Percentiles rank a stretch among this genome's conserved stretches.
Conservation (phyloP, 2,113 vertebrate species). For the Grus americana region DNA sequence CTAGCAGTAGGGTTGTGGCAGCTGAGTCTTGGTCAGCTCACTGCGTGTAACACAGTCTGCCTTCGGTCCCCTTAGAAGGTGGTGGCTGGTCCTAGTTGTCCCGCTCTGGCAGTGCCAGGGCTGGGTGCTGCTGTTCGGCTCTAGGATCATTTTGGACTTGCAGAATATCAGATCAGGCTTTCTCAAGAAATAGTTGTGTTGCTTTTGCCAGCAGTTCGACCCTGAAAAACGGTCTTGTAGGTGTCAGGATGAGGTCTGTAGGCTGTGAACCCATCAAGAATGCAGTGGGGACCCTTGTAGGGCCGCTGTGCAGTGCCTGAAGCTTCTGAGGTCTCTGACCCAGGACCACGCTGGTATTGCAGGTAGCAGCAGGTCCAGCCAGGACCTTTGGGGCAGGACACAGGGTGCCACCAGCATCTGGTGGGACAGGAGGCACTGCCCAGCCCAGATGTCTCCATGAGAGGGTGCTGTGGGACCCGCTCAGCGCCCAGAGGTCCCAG, state of each 20-base stretch:
- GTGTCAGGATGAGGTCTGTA: not conserved
- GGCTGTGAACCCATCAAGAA: not conserved
- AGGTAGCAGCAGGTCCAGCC: not conserved
- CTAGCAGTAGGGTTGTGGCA: not conserved
- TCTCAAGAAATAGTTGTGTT: not conserved
- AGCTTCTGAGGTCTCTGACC: not conserved
- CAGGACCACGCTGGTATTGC: not conserved
- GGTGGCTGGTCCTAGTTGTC: not conserved
- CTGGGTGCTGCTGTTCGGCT: accelerated
- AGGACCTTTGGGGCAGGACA: too few species aligned
- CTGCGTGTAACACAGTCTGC: accelerated
- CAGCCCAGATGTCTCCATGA: constrained; percentile 18
- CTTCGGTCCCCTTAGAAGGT: not conserved
- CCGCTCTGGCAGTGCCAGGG: not conserved
- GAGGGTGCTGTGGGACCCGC: constrained; percentile 51
- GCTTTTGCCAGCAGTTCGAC: not conserved
- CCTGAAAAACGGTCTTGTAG: not conserved
- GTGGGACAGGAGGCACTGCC: not conserved
- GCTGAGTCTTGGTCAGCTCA: not conserved
- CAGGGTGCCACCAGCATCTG: not conserved
- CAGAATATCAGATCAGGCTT: not conserved
- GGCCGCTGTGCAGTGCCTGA: not conserved
- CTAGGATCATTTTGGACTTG: accelerated
- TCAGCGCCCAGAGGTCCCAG: not conserved
- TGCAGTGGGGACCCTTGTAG: accelerated